Evolutionary conservation across 1,140 invertebrate species (phyloP).

Genomic region (Vanessa tameamea): DNA sequence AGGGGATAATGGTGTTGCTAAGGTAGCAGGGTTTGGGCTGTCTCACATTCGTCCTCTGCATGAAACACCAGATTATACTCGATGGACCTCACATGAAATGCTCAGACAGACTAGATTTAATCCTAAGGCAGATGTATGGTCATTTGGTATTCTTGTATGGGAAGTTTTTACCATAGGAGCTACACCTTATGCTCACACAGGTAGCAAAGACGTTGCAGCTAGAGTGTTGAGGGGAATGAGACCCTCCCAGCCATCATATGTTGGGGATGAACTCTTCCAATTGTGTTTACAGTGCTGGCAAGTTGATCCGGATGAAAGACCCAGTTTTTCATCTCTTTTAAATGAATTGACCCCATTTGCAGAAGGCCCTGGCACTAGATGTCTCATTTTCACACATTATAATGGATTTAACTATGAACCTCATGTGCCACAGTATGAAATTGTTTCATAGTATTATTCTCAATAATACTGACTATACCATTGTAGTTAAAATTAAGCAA

Average conservation of each 20-base stretch:
- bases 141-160: constrained; percentile 91
- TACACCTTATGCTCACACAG: constrained; percentile 87
- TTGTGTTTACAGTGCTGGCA: constrained; percentile 93
- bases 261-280: constrained; percentile 90
- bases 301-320: constrained; percentile 89
- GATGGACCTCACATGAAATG: constrained; percentile 90
- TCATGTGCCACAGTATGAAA: constrained; percentile 72
- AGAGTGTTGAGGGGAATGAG: constrained; percentile 85
- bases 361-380: constrained; percentile 56
- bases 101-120: constrained; percentile 84
- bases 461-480: constrained; percentile 10
- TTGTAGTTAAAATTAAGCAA: not conserved
- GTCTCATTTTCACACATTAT: constrained; percentile 75
- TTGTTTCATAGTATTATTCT: constrained; percentile 38
- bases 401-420: constrained; percentile 77
- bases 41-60: constrained; percentile 77
- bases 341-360: constrained; percentile 60
- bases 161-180: constrained; percentile 91
- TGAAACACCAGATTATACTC: constrained; percentile 84
- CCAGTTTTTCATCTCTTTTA: constrained; percentile 69
- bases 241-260: constrained; percentile 86
- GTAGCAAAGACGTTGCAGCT: constrained; percentile 85
- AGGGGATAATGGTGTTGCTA: constrained; percentile 83
- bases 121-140: constrained; percentile 90
- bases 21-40: constrained; percentile 88